Conservation (phyloP, 2,888 invertebrate species). For the Pseudolycoriella hygida region DNA sequence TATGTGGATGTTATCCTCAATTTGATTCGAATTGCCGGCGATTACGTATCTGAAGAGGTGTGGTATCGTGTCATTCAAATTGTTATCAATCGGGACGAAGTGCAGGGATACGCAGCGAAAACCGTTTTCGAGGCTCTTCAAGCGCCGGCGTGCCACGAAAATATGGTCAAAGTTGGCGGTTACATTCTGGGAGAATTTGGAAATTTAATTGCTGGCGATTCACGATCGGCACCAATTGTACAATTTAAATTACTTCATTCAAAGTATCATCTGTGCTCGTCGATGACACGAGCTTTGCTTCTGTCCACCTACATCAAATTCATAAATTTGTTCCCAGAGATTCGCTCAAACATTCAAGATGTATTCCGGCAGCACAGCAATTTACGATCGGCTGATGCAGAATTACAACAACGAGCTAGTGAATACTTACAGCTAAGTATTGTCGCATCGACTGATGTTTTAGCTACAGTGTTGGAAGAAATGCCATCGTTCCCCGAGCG, state of each 20-base stretch:
- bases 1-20: constrained; percentile 94
- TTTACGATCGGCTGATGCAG: constrained; percentile 92
- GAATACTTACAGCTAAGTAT: constrained; percentile 94
- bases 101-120: constrained; percentile 98
- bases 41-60: constrained; percentile 98
- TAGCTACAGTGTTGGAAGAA: constrained; percentile 96
- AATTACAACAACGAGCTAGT: constrained; percentile 92
- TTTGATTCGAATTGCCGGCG: constrained; percentile 96
- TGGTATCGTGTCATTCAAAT: constrained; percentile 99
- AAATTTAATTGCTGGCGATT: constrained; percentile 97
- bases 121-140: constrained; percentile 98
- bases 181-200: constrained; percentile 99
- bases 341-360: constrained; percentile 87
- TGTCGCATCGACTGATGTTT: constrained; percentile 89
- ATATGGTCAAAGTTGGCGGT: constrained; percentile 99
- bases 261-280: constrained; percentile 95
- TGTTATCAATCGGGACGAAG: constrained; percentile 97
- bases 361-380: constrained; percentile 91
- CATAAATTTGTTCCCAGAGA: constrained; percentile 97
- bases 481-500: constrained; percentile 99
- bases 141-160: constrained; percentile 98
- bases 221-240: constrained; percentile 88
- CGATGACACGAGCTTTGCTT: constrained; percentile 88
- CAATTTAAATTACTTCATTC: constrained; percentile 98
- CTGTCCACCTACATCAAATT: constrained; percentile 98